Evolutionary conservation across 2,113 vertebrate species (phyloP).

Genomic region (Camarhynchus parvulus): DNA sequence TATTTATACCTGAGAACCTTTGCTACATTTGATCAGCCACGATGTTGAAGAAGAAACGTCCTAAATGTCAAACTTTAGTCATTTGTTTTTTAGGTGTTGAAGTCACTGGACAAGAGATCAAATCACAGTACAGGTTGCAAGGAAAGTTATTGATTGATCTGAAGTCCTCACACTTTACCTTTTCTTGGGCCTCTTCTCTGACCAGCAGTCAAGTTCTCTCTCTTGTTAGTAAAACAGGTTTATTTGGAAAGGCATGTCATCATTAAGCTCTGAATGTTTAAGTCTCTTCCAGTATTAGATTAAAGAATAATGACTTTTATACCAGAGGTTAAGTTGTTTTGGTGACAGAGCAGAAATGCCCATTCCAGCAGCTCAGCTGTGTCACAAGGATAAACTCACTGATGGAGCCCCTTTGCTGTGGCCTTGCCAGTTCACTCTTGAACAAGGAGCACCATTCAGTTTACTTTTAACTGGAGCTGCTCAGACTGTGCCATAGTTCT

Average conservation of each 20-base stretch:
- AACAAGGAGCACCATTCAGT: neutral
- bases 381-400: neutral
- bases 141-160: neutral
- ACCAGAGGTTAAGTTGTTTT: constrained; percentile 4
- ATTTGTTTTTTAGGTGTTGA: neutral
- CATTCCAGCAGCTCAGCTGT: constrained; percentile 3
- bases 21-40: neutral
- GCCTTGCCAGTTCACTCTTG: neutral
- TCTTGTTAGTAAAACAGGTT: neutral
- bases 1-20: neutral
- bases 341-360: neutral
- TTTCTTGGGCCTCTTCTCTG: neutral
- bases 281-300: neutral
- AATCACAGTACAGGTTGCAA: neutral
- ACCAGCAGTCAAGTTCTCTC: neutral
- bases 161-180: neutral
- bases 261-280: neutral
- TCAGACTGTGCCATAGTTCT: neutral
- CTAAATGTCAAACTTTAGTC: neutral
- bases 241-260: neutral
- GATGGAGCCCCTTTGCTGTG: neutral
- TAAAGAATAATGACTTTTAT: neutral
- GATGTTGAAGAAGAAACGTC: neutral
- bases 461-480: neutral
- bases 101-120: neutral